Conservation (phyloP, 2,888 invertebrate genomes). For the Aphodius granarius region DNA sequence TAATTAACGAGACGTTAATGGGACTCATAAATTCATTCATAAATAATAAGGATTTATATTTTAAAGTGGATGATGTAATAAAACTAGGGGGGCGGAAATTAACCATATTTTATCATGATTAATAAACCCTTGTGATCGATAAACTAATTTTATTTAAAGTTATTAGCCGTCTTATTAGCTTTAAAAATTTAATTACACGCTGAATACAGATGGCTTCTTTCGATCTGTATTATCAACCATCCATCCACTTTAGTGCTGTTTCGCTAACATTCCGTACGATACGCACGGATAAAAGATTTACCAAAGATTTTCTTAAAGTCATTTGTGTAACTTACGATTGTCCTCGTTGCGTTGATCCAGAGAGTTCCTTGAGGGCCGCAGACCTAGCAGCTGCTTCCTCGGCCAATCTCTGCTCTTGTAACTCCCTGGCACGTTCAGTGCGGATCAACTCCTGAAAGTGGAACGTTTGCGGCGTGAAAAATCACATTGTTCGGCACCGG, state of each 20-base stretch:
- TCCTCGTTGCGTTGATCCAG: slow-evolving; percentile 42
- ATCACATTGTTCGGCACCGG: not conserved
- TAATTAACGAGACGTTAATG: not conserved
- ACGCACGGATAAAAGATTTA: too few relatives aligned
- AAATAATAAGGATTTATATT: not conserved
- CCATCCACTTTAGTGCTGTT: too few relatives aligned
- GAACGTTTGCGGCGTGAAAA: not conserved
- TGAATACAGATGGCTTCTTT: not conserved
- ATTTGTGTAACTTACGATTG: slow-evolving; percentile 39
- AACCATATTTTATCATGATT: too few relatives aligned
- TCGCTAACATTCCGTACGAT: too few relatives aligned
- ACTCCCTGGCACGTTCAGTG: slow-evolving; percentile 74
- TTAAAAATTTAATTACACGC: not conserved
- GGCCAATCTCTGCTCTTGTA: slow-evolving; percentile 72
- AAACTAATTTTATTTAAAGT: not conserved
- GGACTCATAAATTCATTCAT: not conserved
- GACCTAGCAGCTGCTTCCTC: slow-evolving; percentile 72
- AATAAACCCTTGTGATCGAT: too few relatives aligned
- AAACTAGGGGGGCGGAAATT: not conserved
- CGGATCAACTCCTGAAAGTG: slow-evolving; percentile 65
- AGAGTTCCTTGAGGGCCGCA: slow-evolving; percentile 61
- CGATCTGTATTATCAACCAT: not conserved
- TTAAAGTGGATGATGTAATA: not conserved
- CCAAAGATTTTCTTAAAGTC: too few relatives aligned
- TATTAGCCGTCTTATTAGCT: not conserved